Evolutionary conservation across 2,888 invertebrate genomes (phyloP), one percentile per base, ranked within the genome.

Genomic region (Muschampia plurimacula): DNA sequence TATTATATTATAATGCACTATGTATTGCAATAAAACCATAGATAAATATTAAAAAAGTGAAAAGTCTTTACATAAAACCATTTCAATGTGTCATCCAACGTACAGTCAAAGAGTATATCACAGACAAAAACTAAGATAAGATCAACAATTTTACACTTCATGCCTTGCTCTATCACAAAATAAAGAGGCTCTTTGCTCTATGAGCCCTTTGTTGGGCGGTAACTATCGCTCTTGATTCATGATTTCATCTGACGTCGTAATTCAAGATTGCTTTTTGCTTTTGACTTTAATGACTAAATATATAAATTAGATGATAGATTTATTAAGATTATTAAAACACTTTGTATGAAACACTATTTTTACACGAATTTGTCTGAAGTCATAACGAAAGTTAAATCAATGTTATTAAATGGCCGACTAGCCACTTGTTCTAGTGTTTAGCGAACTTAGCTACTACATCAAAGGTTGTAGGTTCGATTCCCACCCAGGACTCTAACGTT

Each of bases 131-230:
- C 73, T 65, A 76, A 49, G 91, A 92, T 92, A 91, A 77, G 77
- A 92, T 92, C 92, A 84, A 81, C 84, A 86, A 92, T 92, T 91
- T 92, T 89, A 92, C 92, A 91, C 10, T 22, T 22, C 22, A 22
- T 22, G 22, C 1, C 22, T 22, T 22, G 22, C 22, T 22, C 80
- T 55, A 57, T 57, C 28, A 57, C 12, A 57, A 65, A 67, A 68
- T 69, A 60, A 46, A 64, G 49, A 59, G 49, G 39, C 36, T 59
- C 65, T 71, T n/a, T 59, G 15, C 52, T 32, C 44, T 66, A 60
- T 63, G 44, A 62, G 57, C 59, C 44, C 85, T 89, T 89, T 88
- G 87, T 89, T 86, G 85, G 77, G 68, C 74, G 91, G 91, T 91
- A 87, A 86, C 81, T 83, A 91, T 91, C 91, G 83, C 82, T 80